Evolutionary conservation across 2,888 invertebrate species (phyloP).

Genomic region (Loripinus fragilis): DNA sequence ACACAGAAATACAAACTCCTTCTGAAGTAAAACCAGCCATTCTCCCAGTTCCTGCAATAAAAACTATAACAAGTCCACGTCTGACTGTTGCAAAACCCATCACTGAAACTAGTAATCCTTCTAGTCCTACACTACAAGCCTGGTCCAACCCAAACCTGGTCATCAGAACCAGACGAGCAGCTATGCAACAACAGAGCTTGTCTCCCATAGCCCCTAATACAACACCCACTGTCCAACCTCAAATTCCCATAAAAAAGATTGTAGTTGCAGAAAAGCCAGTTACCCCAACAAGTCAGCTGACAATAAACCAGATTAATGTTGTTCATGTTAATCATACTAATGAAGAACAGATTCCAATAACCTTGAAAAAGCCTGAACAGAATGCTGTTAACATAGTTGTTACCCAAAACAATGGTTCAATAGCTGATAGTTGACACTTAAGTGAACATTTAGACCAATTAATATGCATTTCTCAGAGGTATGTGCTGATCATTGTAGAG

Average conservation of each 20-base stretch:
- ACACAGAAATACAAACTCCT: neutral
- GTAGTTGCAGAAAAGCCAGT: neutral
- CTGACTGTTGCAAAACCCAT: conserved; percentile 15
- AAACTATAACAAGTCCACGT: neutral
- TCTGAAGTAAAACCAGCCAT: neutral
- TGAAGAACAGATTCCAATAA: conserved; percentile 5
- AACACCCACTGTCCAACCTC: neutral
- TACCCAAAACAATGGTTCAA: conserved; percentile 25
- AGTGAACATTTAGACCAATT: too few species aligned
- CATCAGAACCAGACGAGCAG: conserved; percentile 80
- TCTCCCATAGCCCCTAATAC: neutral
- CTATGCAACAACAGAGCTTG: conserved; percentile 38
- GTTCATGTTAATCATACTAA: conserved; percentile 7
- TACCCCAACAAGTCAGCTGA: neutral
- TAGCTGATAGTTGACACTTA: conserved; percentile 2
- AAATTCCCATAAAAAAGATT: neutral
- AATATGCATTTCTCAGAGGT: too few species aligned
- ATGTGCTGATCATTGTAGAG: too few species aligned
- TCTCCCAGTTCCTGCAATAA: neutral
- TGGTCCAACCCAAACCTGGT: conserved; percentile 83
- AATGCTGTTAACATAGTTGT: neutral
- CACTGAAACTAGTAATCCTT: neutral
- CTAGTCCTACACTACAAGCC: conserved; percentile 67
- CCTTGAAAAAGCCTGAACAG: neutral
- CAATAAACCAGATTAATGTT: conserved; percentile 2